These are phyloP conservation scores for Adelges cooleyi DNA, from an alignment of 1,140 invertebrate genomes.

Conservation along the genomic window DNA sequence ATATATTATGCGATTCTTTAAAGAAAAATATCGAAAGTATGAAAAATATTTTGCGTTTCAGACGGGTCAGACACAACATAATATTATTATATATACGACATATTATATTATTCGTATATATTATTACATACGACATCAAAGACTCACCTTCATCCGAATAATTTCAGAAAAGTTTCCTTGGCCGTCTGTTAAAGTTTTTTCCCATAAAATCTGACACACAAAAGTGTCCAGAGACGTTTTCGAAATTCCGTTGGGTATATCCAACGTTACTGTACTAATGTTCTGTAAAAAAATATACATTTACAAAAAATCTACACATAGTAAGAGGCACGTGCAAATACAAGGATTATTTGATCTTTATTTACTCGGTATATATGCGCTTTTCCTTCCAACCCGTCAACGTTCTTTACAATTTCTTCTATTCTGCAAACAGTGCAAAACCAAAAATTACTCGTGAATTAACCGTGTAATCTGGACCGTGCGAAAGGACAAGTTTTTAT, in stretches of 20 bases:
- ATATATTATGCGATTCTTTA: too few species aligned
- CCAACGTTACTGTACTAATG: constrained; percentile 32
- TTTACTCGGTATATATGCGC: constrained; percentile 29
- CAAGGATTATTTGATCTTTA: too few species aligned
- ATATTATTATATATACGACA: too few species aligned
- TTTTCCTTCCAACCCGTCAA: background rate
- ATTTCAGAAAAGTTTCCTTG: constrained; percentile 30
- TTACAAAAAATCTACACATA: too few species aligned
- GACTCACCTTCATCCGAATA: constrained; percentile 33
- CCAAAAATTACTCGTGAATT: too few species aligned
- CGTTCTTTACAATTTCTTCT: constrained; percentile 17
- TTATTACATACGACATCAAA: background rate
- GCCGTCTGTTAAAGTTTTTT: constrained; percentile 29
- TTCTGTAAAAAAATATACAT: constrained; percentile 25
- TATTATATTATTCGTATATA: background rate
- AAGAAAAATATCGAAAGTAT: too few species aligned
- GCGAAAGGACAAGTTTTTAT: too few species aligned
- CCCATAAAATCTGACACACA: constrained; percentile 33
- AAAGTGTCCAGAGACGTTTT: constrained; percentile 31
- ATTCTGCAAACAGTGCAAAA: constrained; percentile 5
- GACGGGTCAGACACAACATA: too few species aligned
- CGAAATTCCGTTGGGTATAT: constrained; percentile 24
- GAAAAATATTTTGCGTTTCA: too few species aligned
- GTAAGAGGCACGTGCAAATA: too few species aligned
- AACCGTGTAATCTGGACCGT: too few species aligned